Base-by-base conservation (phyloP, 1,140 invertebrate genomes). In the Euura lappo region DNA sequence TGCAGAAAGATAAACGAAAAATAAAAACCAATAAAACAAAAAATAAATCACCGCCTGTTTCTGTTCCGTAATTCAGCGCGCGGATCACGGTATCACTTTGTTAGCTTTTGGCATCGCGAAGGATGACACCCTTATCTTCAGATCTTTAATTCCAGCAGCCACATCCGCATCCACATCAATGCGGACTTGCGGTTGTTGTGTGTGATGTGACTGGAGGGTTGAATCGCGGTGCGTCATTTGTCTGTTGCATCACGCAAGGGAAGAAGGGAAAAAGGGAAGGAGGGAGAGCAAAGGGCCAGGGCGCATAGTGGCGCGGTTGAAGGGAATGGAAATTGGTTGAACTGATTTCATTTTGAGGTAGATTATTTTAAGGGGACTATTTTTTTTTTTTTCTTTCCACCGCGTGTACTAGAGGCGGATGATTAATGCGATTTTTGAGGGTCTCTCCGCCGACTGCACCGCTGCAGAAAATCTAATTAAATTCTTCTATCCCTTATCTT, bases 281-380 rank as follows among this genome's bases (percentile, higher is more conserved):
- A n/a, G 46, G 6, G n/a, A 71, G 64, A 68, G 42, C 11, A n/a
- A 45, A 45, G 28, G 28, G 28, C 28, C 43, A 44, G 42, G 66
- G 69, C 65, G 74, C 42, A 71, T 75, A 77, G 4, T 75, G 71
- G 71, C 73, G 74, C 76, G 71, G 72, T 42, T 70, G 71, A 60
- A 71, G 72, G 76, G 77, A 75, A 76, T 83, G 83, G 82, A 86
- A 87, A 87, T 88, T 87, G 84, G 83, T 84, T 84, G 76, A 80
- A 80, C 80, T 86, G 85, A 88, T 87, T 86, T 86, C 81, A 86
- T 87, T 87, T 85, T 84, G 83, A 76, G 75, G 79, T 81, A 86
- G 84, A 86, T 86, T 86, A 86, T 86, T 86, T 86, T 85, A 86
- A 86, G 82, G 84, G 85, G 69, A 45, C 77, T 80, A 80, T 79